Conservation (phyloP, 2,888 invertebrate genomes). For the Patella depressa region DNA sequence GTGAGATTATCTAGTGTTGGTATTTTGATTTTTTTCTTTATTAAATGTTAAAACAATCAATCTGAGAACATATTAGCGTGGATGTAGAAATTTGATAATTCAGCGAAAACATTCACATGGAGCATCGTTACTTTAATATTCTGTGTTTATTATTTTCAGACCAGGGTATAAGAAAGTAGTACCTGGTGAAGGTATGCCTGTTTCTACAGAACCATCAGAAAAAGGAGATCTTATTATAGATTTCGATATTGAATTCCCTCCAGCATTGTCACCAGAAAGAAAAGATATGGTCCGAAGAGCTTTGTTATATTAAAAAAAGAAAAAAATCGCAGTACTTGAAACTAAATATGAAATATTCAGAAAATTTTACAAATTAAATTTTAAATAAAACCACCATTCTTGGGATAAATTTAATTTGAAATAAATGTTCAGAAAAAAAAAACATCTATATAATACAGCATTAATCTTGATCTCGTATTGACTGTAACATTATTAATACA, state of each 20-base stretch:
- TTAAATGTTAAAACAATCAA: background rate
- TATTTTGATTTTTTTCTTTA: background rate
- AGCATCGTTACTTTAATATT: too few relatives aligned
- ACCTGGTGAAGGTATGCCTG: constrained; percentile 71
- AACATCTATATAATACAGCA: too few relatives aligned
- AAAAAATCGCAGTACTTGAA: background rate
- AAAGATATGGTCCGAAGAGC: constrained; percentile 67
- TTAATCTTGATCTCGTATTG: too few relatives aligned
- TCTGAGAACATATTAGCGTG: background rate
- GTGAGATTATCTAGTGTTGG: too few relatives aligned
- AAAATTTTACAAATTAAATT: too few relatives aligned
- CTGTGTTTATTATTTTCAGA: constrained; percentile 50
- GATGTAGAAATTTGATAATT: background rate
- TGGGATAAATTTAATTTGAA: too few relatives aligned
- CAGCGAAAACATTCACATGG: background rate
- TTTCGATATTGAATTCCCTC: constrained; percentile 71
- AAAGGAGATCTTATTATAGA: constrained; percentile 71
- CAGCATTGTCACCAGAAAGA: constrained; percentile 64
- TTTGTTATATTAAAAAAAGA: constrained; percentile 42
- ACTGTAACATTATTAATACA: too few relatives aligned
- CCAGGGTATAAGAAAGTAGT: constrained; percentile 70
- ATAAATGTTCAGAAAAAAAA: too few relatives aligned
- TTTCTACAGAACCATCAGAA: constrained; percentile 59
- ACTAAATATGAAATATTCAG: too few relatives aligned
- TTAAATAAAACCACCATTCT: too few relatives aligned